Evolutionary conservation across 2,113 vertebrate species (phyloP), one percentile per base, ranked within the genome.

Genomic region (Nannospalax galili): DNA sequence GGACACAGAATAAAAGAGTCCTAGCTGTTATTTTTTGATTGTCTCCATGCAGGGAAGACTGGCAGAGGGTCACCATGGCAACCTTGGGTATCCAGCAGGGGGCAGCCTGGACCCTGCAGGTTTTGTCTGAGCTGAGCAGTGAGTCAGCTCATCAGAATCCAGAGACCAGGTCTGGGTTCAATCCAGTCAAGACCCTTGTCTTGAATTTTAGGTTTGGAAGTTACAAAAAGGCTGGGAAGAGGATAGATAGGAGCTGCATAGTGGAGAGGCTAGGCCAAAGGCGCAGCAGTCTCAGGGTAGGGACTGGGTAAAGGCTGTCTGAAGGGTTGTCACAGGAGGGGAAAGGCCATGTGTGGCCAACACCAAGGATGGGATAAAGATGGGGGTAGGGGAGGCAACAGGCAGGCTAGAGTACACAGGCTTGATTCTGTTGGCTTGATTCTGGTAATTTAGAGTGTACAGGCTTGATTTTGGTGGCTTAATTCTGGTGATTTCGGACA

Each of bases 1-100:
- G 98, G 98, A 97, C 97, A 97, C 92, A 95, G 97, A 98, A 98
- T 98, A 98, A 97, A 98, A 98, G 97, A 97, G 98, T 97, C 97
- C 96, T 94, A 90, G 28, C 96, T 90, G 67, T 98, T 97, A 97
- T 95, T 96, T 96, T 96, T 86, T 0, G 19, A 94, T 94, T 94
- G 94, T 97, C 95, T 96, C 96, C 95, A 40, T 0, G 67, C 72
- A 97, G 95, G 97, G 95, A 97, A 97, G 97, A 96, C 94, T 88
- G 40, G 95, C 92, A 97, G 90, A 95, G 79, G 70, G 82, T 98
- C 95, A 37, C 98, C 98, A 98, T 98, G 93, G 98, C 97, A 98
- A 98, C 98, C 19, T 75, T 87, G 94, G 97, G 98, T 97, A 97
- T 90, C 96, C 10, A 1, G 89, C 93, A 97, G 89, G 67, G 96